Evolutionary conservation across 2,888 invertebrate species (phyloP), one percentile per base, ranked within the genome.

Genomic region (Nomada ruficornis): DNA sequence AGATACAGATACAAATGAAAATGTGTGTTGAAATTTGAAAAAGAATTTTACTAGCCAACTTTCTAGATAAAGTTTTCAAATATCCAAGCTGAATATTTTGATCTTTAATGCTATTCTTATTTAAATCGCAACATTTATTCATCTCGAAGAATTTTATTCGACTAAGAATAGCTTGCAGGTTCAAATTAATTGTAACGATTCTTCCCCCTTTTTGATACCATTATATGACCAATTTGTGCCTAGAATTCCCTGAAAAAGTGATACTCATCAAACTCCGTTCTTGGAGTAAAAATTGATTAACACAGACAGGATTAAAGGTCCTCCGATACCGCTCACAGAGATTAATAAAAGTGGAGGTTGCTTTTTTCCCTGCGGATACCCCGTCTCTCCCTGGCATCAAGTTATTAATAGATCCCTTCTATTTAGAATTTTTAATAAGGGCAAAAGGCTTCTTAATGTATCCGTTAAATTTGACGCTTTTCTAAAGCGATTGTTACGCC

Each of bases 351-450:
- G 29, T 10, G 52, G 13, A 26, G 20, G 54, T 65, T 60, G 13
- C 0, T 50, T 65, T 36, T 29, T 42, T 44, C 23, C 26, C 29
- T 29, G 63, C 2, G 44, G n/a, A 55, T 52, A 50, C 23, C 23
- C 23, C 11, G 52, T 67, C 65, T 44, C 69, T 57, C 57, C 13
- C 20, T 11, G 59, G 10, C 26, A 26, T 20, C 42, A 13, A 13
- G n/a, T 69, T 75, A 60, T 65, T 77, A 59, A 18, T 23, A 42
- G 20, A 18, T 50, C 13, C 20, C 15, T 67, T 42, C 26, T 78
- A 68, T 60, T 36, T 47, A 5, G 15, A 79, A 54, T 72, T 63
- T 64, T 68, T 68, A 63, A 44, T 59, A 64, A 65, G 10, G n/a
- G 36, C 36, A 44, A 26, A 29, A 20, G 13, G n/a, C 20, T 65